Base-by-base conservation (phyloP, 2,888 invertebrate genomes). In the Sarcophaga carnaria region DNA sequence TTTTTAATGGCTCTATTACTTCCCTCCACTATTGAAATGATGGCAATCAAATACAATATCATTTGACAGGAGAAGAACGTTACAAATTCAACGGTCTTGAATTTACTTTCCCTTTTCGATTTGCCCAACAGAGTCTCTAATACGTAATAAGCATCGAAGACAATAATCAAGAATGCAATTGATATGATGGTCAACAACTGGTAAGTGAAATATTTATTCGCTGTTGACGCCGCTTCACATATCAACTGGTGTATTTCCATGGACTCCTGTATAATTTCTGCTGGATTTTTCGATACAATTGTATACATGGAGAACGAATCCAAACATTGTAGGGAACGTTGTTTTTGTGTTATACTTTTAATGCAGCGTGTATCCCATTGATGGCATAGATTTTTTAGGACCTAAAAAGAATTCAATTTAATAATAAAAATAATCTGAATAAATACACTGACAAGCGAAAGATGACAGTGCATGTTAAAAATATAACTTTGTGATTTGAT, bases 101-200 rank as follows among this genome's bases (percentile, higher is more conserved):
- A 93, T 89, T 93, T 92, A 79, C 92, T 91, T 75, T 92, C 93
- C 3, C 92, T 89, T 69, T 92, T 91, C 45, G 92, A 91, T 88
- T 92, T 92, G 45, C 93, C 93, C 77, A 93, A 82, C 11, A 93
- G 83, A 0, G 93, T 93, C 70, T 93, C 93, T 77, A 94, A 87
- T 4, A 93, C 92, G 80, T 94, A 93, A 70, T 94, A 93, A 0
- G 93, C 93, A 91, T 93, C 93, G 37, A 93, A 93, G 14, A 94
- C 93, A 62, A 93, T 93, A 71, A 94, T 93, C 5, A 93, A 88
- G 88, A 93, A 93, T 14, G 93, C 93, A 80, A 93, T 93, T 8
- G 93, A 92, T 11, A 94, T 92, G 75, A 93, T 94, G 11, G 94
- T 93, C 66, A 93, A 83, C 59, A 94, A 89, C 84, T 93, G 94